Conservation (phyloP, 2,797 vertebrate species). For the Podarcis lilfordi region DNA sequence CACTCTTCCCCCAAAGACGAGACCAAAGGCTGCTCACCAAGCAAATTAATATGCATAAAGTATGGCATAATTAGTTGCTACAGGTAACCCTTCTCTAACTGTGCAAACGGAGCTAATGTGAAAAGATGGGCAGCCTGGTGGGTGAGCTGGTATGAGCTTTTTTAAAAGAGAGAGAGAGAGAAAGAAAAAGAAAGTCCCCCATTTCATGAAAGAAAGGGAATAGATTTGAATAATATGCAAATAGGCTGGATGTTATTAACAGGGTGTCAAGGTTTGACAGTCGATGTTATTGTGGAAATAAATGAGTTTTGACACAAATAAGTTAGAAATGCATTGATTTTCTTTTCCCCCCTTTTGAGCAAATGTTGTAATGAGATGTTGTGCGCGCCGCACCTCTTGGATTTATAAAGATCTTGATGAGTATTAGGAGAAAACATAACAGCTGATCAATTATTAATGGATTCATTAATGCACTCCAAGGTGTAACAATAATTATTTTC, state of each 20-base stretch:
- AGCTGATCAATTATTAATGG: conserved; percentile 81
- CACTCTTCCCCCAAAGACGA: conserved; percentile 69
- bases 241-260: conserved; percentile 84
- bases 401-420: conserved; percentile 80
- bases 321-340: conserved; percentile 87
- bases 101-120: conserved; percentile 78
- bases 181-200: conserved; percentile 56
- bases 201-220: conserved; percentile 77
- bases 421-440: conserved; percentile 79
- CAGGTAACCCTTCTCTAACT: conserved; percentile 83
- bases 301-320: conserved; percentile 89
- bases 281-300: conserved; percentile 86
- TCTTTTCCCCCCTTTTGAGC: conserved; percentile 65
- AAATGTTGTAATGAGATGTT: conserved; percentile 82
- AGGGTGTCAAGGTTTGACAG: conserved; percentile 85
- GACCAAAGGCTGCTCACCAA: conserved; percentile 66
- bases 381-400: conserved; percentile 69
- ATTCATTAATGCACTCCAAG: conserved; percentile 80
- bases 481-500: conserved; percentile 79
- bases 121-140: conserved; percentile 68
- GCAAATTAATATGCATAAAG: conserved; percentile 83
- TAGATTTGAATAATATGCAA: conserved; percentile 88
- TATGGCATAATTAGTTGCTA: conserved; percentile 83
- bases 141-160: conserved; percentile 65
- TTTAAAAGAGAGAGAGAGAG: neutral